These are phyloP conservation scores for Gambusia yucatana DNA, from an alignment of 2,797 vertebrate genomes.

Conservation along the genomic window DNA sequence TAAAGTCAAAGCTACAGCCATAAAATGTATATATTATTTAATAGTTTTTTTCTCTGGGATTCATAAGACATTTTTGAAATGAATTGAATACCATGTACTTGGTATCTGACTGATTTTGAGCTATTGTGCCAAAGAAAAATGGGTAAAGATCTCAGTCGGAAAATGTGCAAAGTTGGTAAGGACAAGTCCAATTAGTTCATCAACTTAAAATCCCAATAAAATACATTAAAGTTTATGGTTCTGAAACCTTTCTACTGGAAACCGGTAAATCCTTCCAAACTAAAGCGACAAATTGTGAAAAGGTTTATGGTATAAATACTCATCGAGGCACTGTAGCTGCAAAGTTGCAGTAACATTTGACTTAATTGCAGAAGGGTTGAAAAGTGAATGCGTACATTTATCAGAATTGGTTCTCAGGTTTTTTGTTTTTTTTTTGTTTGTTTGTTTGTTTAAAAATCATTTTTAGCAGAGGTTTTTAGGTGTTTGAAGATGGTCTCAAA, in stretches of 20 bases:
- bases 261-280: too few species aligned
- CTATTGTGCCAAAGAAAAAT: background rate
- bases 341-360: background rate
- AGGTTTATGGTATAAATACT: background rate
- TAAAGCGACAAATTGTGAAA: background rate
- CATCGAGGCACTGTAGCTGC: background rate
- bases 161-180: background rate
- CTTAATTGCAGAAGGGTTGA: background rate
- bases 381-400: background rate
- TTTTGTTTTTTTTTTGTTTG: background rate
- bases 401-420: background rate
- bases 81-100: too few species aligned
- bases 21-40: background rate
- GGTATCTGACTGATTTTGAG: background rate
- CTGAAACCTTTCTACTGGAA: background rate
- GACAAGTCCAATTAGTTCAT: background rate
- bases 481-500: constrained; percentile 29
- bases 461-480: constrained; percentile 23
- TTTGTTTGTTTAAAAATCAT: constrained; percentile 34
- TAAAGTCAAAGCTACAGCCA: background rate
- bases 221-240: background rate
- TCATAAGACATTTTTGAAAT: background rate
- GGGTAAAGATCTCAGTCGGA: background rate
- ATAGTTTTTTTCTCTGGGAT: background rate
- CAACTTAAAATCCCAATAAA: background rate